Evolutionary conservation across 2,113 vertebrate genomes (phyloP).

Genomic region (Nesoenas mayeri): DNA sequence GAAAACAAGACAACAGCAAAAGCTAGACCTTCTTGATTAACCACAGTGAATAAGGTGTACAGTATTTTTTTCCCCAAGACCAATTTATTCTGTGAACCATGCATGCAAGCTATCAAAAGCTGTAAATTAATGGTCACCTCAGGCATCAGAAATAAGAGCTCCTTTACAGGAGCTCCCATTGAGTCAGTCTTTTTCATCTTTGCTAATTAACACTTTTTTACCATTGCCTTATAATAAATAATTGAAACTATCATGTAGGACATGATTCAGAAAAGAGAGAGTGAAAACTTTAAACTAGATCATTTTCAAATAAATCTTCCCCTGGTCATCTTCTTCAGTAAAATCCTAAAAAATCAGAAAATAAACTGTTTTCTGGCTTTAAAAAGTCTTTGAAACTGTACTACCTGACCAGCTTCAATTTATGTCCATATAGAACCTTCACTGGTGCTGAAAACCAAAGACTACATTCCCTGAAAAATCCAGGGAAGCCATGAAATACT

Average conservation of each 20-base stretch:
- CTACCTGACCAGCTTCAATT: neutral
- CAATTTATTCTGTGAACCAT: conserved; percentile 57
- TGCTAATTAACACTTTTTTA: conserved; percentile 69
- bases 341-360: neutral
- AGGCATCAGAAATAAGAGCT: conserved; percentile 58
- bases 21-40: neutral
- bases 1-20: neutral
- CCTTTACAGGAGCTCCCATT: conserved; percentile 60
- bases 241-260: conserved; percentile 66
- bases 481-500: neutral
- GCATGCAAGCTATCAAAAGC: conserved; percentile 58
- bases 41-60: conserved; percentile 1
- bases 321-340: conserved; percentile 7
- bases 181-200: conserved; percentile 69
- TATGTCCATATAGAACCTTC: neutral
- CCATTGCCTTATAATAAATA: conserved; percentile 66
- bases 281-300: conserved; percentile 46
- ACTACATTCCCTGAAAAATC: neutral
- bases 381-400: neutral
- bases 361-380: conserved; percentile 5
- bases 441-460: neutral
- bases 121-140: conserved; percentile 72
- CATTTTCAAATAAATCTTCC: conserved; percentile 24
- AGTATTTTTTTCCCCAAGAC: conserved; percentile 23
- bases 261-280: conserved; percentile 49